Evolutionary conservation across 1,140 invertebrate species (phyloP), one percentile per base, ranked within the genome.

Genomic region (Dreissena rostriformis): DNA sequence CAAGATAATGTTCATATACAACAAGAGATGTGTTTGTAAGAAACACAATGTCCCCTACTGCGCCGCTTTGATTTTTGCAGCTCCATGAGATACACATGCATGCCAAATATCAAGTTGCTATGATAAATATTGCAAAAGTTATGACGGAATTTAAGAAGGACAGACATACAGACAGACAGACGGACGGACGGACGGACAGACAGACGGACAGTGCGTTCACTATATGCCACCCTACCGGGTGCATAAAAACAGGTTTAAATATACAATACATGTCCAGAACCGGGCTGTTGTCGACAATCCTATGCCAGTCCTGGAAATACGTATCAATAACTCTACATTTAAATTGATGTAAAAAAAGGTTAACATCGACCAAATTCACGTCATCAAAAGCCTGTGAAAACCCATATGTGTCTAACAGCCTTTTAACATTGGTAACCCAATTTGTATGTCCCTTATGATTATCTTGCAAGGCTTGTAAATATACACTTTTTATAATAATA

Each of bases 351-450:
- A 49, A 72, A n/a, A 72, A 72, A 39, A 72, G 8, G 7, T 39
- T 15, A 29, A 72, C 17, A 14, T 72, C 19, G 15, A 28, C 22
- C 28, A 39, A 29, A 28, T 51, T 49, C 28, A n/a, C 39, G n/a
- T 28, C 22, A 72, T 72, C 29, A 22, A 29, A 52, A 22, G 52
- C 24, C 5, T 49, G 19, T 28, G 70, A 14, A 72, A 72, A 72
- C 2, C 70, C 28, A 39, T 72, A 49, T 72, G 39, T 29, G 19
- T 17, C 29, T 51, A 52, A 19, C 22, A 49, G 22, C 15, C 39
- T 19, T 49, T 72, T 72, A 72, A 72, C 29, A 39, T 72, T 72
- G 49, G 10, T 19, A 49, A 51, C 70, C 70, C 70, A 72, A 52
- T 72, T 49, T 51, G 49, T 72, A 49, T 72, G 24, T 28, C 24